Percentiles rank a stretch among this genome's conserved stretches.
These are phyloP conservation scores for Heliothis virescens DNA, from an alignment of 1,140 invertebrate genomes.

Conservation along the genomic window DNA sequence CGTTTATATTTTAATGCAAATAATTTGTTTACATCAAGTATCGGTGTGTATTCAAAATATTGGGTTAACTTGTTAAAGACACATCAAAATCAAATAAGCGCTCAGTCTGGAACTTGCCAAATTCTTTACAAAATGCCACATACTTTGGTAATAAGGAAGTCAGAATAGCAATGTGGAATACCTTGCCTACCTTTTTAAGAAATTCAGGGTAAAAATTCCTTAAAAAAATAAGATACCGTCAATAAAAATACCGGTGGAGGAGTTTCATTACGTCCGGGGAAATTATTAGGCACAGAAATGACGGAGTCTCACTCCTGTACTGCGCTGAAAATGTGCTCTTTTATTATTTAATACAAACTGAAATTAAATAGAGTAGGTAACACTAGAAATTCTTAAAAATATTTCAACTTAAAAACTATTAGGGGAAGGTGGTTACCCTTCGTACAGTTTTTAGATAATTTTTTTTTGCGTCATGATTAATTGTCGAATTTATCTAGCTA, in stretches of 20 bases:
- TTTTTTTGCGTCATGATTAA: too few relatives aligned
- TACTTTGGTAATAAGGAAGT: slow-evolving; percentile 2
- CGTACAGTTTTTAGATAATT: too few relatives aligned
- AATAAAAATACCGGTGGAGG: slow-evolving; percentile 13
- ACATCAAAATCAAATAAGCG: slow-evolving; percentile 24
- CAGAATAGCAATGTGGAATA: not conserved
- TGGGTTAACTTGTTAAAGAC: too few relatives aligned
- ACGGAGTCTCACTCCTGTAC: not conserved
- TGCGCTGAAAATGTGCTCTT: not conserved
- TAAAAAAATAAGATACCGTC: slow-evolving; percentile 29
- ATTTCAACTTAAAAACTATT: too few relatives aligned
- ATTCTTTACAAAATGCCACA: slow-evolving; percentile 12
- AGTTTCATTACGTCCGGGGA: slow-evolving; percentile 25
- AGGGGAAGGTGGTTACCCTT: too few relatives aligned
- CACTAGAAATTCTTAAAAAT: too few relatives aligned
- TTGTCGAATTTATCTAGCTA: too few relatives aligned
- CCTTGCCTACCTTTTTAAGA: not conserved
- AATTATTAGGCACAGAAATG: slow-evolving; percentile 19
- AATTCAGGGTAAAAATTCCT: slow-evolving; percentile 9
- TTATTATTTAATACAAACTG: not conserved
- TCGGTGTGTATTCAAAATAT: too few relatives aligned
- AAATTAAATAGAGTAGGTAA: not conserved
- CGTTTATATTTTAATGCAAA: not conserved
- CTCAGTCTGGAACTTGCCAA: not conserved
- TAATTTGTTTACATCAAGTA: not conserved